These are phyloP conservation scores for Plectropomus leopardus DNA, from an alignment of 2,113 vertebrate genomes.

Conservation along the genomic window DNA sequence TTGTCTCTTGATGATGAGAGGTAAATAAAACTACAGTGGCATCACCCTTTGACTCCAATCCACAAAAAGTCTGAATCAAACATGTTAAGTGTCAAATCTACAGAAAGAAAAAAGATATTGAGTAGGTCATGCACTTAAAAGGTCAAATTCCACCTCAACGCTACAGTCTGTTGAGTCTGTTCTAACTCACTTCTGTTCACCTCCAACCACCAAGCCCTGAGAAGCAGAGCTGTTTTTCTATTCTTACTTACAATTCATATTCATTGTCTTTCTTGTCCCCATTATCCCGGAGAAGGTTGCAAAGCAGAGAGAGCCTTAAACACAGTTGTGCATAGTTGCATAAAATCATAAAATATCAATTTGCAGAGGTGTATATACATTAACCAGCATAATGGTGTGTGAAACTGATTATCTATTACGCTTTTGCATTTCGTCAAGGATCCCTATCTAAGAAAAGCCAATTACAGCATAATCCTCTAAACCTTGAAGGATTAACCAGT, in stretches of 20 bases:
- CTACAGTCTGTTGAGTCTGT: background rate
- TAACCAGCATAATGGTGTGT: background rate
- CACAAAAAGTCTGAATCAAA: background rate
- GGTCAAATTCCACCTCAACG: background rate
- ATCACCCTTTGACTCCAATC: background rate
- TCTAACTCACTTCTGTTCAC: background rate
- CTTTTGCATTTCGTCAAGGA: conserved; percentile 15
- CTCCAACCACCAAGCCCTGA: background rate
- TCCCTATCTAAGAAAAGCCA: conserved; percentile 29
- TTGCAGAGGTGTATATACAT: background rate
- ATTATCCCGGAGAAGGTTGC: background rate
- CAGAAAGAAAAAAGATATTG: background rate
- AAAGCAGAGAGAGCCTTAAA: background rate
- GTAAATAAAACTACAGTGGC: background rate
- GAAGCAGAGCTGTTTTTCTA: background rate
- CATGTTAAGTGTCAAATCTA: background rate
- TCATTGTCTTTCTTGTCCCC: background rate
- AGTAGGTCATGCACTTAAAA: background rate
- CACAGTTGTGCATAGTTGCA: background rate
- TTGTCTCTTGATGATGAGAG: too few relatives aligned
- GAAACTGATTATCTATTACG: conserved; percentile 12
- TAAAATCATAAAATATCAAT: conserved; percentile 7
- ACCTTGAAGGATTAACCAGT: conserved; percentile 28
- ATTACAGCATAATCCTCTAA: conserved; percentile 48
- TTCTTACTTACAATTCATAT: background rate